A percentile compares a stretch with the other conserved stretches of the same genome.
Conservation (phyloP, 2,113 vertebrate species). For the Psophia crepitans region DNA sequence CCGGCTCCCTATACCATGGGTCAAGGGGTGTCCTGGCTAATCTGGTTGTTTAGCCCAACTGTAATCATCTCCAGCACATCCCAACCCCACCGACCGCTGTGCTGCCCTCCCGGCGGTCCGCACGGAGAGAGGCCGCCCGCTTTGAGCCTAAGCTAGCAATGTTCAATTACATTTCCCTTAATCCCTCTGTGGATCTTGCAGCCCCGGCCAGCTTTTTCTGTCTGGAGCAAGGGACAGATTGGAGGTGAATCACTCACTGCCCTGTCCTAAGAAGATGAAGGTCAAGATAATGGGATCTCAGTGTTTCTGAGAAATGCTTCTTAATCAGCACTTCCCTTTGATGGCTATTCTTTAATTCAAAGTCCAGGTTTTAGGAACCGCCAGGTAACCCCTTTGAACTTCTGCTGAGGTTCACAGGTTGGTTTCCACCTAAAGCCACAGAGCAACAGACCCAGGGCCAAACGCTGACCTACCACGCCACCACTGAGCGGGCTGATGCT, state of each 20-base stretch:
- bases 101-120: fast-evolving
- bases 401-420: slow-evolving; percentile 48
- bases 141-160: slow-evolving; percentile 1
- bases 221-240: slow-evolving; percentile 42
- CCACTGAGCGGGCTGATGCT: background rate
- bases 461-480: background rate
- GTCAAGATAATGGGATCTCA: slow-evolving; percentile 58
- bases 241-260: slow-evolving; percentile 15
- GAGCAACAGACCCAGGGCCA: slow-evolving; percentile 26
- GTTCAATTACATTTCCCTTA: slow-evolving; percentile 62
- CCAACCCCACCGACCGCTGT: background rate
- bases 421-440: slow-evolving; percentile 16
- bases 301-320: slow-evolving; percentile 39
- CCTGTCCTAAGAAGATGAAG: slow-evolving; percentile 58
- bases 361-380: background rate
- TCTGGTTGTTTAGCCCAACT: slow-evolving; percentile 42
- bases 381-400: slow-evolving; percentile 57
- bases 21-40: slow-evolving; percentile 50
- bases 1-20: background rate
- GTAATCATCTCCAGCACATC: background rate
- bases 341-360: slow-evolving; percentile 35
- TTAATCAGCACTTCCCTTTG: slow-evolving; percentile 40
- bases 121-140: fast-evolving
- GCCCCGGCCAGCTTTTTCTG: slow-evolving; percentile 30
- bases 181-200: slow-evolving; percentile 42